Percentiles rank a stretch among this genome's conserved stretches.
These are phyloP conservation scores for Cyanoliseus patagonus DNA, from an alignment of 2,113 vertebrate species.

Conservation along the genomic window DNA sequence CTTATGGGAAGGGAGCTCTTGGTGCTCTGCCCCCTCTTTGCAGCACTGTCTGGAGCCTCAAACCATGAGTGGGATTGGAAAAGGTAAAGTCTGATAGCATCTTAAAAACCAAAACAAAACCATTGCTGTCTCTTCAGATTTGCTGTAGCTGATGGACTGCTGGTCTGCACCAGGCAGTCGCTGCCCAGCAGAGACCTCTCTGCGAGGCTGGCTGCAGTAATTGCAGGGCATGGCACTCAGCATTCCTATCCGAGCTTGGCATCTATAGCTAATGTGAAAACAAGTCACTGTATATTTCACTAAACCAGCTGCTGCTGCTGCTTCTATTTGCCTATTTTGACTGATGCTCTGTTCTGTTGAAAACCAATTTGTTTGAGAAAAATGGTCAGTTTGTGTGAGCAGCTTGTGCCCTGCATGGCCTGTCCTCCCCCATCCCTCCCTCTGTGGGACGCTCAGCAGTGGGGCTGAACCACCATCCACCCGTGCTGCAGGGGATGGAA, in stretches of 20 bases:
- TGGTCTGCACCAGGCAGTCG: neutral
- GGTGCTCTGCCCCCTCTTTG: neutral
- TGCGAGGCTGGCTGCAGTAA: neutral
- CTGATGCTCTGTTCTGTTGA: neutral
- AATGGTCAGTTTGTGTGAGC: neutral
- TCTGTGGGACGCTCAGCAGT: neutral
- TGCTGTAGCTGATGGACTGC: slow-evolving; percentile 11
- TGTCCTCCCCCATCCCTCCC: neutral
- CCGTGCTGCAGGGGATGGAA: neutral
- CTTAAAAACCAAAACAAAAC: neutral
- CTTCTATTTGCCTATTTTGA: slow-evolving; percentile 51
- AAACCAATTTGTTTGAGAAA: slow-evolving; percentile 22
- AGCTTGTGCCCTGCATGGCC: neutral
- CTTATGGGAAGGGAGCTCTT: fast-evolving
- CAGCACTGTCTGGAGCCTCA: neutral
- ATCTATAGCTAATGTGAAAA: slow-evolving; percentile 52
- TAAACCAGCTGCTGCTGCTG: slow-evolving; percentile 52
- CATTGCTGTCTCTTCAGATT: slow-evolving; percentile 3
- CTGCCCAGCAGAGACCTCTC: neutral
- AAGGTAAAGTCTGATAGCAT: neutral
- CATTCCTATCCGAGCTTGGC: neutral
- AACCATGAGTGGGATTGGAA: neutral
- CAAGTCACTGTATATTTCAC: slow-evolving; percentile 59
- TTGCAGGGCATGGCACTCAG: neutral
- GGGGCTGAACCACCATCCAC: neutral